phyloP scores from a whole-genome alignment of 2,888 invertebrate genomes.

The Stenodema calcarata region DNA sequence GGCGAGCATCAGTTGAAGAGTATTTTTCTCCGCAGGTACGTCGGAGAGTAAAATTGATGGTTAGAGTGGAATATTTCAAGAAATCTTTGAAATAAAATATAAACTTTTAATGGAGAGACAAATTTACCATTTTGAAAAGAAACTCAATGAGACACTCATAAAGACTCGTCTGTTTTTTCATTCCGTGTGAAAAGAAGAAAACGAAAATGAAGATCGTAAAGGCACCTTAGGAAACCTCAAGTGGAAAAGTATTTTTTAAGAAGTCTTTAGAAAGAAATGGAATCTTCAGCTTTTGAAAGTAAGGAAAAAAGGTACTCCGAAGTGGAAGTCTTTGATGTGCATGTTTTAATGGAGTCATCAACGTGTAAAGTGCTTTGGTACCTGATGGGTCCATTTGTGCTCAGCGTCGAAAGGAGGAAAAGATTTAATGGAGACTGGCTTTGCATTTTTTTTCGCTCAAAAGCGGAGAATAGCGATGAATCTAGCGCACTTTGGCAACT shows the following conservation, averaged over 20 bases:
- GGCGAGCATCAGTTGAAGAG: too few relatives aligned
- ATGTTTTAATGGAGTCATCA: constrained; percentile 20
- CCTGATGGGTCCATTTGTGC: constrained; percentile 27
- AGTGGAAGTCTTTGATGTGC: not conserved
- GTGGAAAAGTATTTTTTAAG: constrained; percentile 2
- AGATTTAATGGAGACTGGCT: constrained; percentile 21
- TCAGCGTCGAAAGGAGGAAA: not conserved
- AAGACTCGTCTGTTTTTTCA: not conserved
- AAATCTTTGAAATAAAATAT: too few relatives aligned
- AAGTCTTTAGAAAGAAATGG: not conserved
- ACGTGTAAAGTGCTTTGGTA: not conserved
- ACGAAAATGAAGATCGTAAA: constrained; percentile 14
- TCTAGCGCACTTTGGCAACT: constrained; percentile 28
- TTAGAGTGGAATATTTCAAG: too few relatives aligned
- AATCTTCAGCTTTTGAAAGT: not conserved
- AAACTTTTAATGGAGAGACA: too few relatives aligned
- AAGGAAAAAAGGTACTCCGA: not conserved
- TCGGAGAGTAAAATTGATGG: too few relatives aligned
- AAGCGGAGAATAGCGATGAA: not conserved
- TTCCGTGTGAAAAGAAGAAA: not conserved
- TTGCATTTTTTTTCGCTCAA: not conserved
- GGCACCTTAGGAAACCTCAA: constrained; percentile 16
- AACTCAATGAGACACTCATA: too few relatives aligned
- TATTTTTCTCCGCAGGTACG: too few relatives aligned
- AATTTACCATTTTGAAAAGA: too few relatives aligned